A percentile compares a stretch with the other conserved stretches of the same genome.
Conservation (phyloP, 1,140 invertebrate genomes). For the Planococcus citri region DNA sequence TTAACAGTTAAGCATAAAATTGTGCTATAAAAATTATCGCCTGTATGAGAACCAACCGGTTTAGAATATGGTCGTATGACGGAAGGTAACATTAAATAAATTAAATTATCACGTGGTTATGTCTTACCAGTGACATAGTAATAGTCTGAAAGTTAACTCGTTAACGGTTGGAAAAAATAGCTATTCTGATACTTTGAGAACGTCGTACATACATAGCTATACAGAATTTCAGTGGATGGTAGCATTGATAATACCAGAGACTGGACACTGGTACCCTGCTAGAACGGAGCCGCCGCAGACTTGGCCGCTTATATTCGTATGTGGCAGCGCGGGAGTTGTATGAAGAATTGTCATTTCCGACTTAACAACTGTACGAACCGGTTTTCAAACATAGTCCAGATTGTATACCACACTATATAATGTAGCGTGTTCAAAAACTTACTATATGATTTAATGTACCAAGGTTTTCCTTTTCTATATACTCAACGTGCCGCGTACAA, state of each 20-base stretch:
- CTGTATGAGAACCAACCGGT: neutral
- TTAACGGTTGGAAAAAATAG: neutral
- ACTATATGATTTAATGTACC: neutral
- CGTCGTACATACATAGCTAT: too few relatives aligned
- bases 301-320: neutral
- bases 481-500: neutral
- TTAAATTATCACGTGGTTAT: conserved; percentile 4
- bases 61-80: neutral
- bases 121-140: neutral
- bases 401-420: neutral
- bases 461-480: neutral
- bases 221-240: neutral
- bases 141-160: neutral
- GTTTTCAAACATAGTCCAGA: neutral
- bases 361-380: conserved; percentile 6
- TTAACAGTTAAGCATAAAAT: neutral
- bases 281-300: neutral
- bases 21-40: neutral
- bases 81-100: neutral
- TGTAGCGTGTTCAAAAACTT: neutral
- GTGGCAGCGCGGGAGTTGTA: conserved; percentile 4
- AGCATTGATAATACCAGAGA: neutral
- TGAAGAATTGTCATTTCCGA: conserved; percentile 6
- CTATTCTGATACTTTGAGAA: too few relatives aligned
- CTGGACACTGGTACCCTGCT: too few relatives aligned